Evolutionary conservation across 2,797 vertebrate species (phyloP).

Genomic region (Cetoscarus ocellatus): DNA sequence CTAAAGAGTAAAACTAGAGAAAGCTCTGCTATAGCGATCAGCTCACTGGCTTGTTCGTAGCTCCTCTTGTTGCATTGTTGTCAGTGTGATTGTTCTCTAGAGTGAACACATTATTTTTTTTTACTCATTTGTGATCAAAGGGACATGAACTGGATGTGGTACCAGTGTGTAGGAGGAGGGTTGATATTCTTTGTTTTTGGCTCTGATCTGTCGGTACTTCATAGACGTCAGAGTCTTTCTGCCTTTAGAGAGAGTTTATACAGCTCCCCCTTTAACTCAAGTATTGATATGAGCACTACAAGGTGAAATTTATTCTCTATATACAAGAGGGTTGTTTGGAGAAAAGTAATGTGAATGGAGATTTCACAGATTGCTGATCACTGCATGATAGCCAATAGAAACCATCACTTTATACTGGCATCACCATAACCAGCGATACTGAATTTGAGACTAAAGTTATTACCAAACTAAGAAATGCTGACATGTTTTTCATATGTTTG

Average conservation of each 20-base stretch:
- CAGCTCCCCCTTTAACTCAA: conserved; percentile 78
- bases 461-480: conserved; percentile 61
- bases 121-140: conserved; percentile 86
- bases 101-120: conserved; percentile 52
- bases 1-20: conserved; percentile 27
- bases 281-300: conserved; percentile 84
- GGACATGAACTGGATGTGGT: conserved; percentile 88
- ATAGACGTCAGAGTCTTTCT: conserved; percentile 63
- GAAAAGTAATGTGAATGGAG: conserved; percentile 62
- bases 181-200: conserved; percentile 52
- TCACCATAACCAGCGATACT: conserved; percentile 77
- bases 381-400: conserved; percentile 81
- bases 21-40: conserved; percentile 25
- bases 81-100: conserved; percentile 58
- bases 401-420: conserved; percentile 73
- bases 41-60: conserved; percentile 40
- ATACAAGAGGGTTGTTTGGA: conserved; percentile 73
- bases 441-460: conserved; percentile 79
- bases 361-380: conserved; percentile 71
- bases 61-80: conserved; percentile 49
- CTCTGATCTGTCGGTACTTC: conserved; percentile 65
- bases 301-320: conserved; percentile 72
- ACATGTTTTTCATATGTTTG: conserved; percentile 71
- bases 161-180: conserved; percentile 47
- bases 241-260: conserved; percentile 69